Evolutionary conservation across 2,797 vertebrate genomes (phyloP).

Genomic region (Darevskia mixta): DNA sequence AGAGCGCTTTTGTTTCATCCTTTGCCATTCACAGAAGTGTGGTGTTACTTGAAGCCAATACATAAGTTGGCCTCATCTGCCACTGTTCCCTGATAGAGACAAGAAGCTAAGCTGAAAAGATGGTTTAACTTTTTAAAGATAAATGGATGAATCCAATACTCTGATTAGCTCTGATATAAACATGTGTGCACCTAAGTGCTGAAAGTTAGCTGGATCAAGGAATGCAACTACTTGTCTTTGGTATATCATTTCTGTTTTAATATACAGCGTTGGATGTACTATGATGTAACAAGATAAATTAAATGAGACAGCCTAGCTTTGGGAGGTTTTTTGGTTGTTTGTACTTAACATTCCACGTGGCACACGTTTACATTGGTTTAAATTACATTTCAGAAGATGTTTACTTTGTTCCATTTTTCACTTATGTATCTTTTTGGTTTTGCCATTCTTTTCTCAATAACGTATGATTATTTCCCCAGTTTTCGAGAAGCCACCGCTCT

Average conservation of each 20-base stretch:
- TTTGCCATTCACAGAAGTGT: neutral
- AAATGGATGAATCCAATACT: neutral
- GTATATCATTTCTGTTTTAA: neutral
- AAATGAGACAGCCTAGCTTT: neutral
- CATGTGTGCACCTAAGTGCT: neutral
- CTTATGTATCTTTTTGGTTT: neutral
- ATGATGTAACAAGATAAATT: neutral
- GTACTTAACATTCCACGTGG: neutral
- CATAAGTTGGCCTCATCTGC: neutral
- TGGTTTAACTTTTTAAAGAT: neutral
- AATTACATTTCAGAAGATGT: conserved; percentile 19
- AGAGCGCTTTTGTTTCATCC: neutral
- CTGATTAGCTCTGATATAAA: neutral
- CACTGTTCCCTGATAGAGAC: neutral
- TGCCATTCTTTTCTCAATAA: neutral
- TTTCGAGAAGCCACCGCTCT: conserved; percentile 54
- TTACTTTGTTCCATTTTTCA: conserved; percentile 1
- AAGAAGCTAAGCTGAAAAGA: neutral
- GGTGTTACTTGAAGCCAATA: neutral
- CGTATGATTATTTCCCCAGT: conserved; percentile 59
- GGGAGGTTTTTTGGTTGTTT: conserved; percentile 1
- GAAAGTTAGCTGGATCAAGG: neutral
- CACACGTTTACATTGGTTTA: neutral
- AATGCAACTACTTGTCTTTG: neutral
- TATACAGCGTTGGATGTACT: neutral